phyloP scores from a whole-genome alignment of 2,888 invertebrate genomes.

The Anticlea derivata region DNA sequence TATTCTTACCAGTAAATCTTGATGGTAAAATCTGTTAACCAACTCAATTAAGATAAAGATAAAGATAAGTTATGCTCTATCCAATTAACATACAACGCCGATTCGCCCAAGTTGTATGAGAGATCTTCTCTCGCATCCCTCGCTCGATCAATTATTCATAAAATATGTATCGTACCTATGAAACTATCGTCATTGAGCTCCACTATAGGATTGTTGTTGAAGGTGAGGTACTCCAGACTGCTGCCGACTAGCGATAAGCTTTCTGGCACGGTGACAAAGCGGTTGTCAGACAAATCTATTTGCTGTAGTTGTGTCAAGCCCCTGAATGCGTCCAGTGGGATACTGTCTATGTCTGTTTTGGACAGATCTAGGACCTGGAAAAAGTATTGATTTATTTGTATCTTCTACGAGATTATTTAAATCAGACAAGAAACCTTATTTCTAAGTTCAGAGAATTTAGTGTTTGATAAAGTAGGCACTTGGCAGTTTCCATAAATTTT shows the following conservation, averaged over 20 bases:
- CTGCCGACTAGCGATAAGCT: constrained; percentile 79
- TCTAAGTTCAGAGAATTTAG: background rate
- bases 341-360: constrained; percentile 81
- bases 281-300: constrained; percentile 85
- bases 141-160: background rate
- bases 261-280: constrained; percentile 83
- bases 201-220: constrained; percentile 85
- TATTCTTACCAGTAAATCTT: too few relatives aligned
- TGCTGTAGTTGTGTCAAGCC: constrained; percentile 77
- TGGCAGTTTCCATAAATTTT: background rate
- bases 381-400: constrained; percentile 6
- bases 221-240: constrained; percentile 81
- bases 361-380: constrained; percentile 83
- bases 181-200: constrained; percentile 85
- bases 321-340: constrained; percentile 81
- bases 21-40: too few relatives aligned
- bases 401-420: background rate
- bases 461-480: too few relatives aligned
- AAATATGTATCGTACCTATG: constrained; percentile 67
- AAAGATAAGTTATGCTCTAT: too few relatives aligned
- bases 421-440: background rate
- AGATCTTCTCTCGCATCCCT: too few relatives aligned
- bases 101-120: too few relatives aligned
- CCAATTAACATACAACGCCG: too few relatives aligned
- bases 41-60: too few relatives aligned